Evolutionary conservation across 2,797 vertebrate species (phyloP).

Genomic region (Acipenser ruthenus): DNA sequence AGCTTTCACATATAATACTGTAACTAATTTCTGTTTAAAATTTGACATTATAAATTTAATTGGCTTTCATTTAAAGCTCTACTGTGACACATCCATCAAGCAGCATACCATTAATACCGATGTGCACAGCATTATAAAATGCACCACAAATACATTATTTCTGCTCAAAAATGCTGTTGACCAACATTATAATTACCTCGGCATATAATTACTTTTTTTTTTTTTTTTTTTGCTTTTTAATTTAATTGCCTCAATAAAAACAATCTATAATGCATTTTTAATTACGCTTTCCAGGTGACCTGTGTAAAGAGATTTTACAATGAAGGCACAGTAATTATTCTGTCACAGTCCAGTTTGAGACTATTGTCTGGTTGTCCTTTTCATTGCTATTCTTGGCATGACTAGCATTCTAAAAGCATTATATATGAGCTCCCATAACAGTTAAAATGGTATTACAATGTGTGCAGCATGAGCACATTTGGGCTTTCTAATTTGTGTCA

Average conservation of each 20-base stretch:
- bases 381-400: conserved; percentile 74
- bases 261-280: conserved; percentile 98
- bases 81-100: conserved; percentile 89
- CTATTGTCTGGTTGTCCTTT: conserved; percentile 90
- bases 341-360: conserved; percentile 92
- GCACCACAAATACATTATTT: conserved; percentile 72
- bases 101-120: conserved; percentile 72
- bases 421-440: conserved; percentile 74
- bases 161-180: conserved; percentile 88
- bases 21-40: conserved; percentile 81
- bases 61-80: conserved; percentile 78
- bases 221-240: conserved; percentile 77
- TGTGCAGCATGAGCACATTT: conserved; percentile 62
- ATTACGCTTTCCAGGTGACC: conserved; percentile 97
- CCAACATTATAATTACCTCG: conserved; percentile 96
- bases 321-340: conserved; percentile 93
- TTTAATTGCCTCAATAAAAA: conserved; percentile 99
- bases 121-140: conserved; percentile 62
- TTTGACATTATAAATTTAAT: conserved; percentile 98
- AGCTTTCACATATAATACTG: conserved; percentile 58
- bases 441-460: conserved; percentile 71
- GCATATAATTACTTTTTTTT: conserved; percentile 80
- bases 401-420: conserved; percentile 77
- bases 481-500: conserved; percentile 70
- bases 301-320: conserved; percentile 96